A percentile compares a stretch with the other conserved stretches of the same genome.
Conservation (phyloP, 2,888 invertebrate genomes). For the Marasmarcha lunaedactyla region DNA sequence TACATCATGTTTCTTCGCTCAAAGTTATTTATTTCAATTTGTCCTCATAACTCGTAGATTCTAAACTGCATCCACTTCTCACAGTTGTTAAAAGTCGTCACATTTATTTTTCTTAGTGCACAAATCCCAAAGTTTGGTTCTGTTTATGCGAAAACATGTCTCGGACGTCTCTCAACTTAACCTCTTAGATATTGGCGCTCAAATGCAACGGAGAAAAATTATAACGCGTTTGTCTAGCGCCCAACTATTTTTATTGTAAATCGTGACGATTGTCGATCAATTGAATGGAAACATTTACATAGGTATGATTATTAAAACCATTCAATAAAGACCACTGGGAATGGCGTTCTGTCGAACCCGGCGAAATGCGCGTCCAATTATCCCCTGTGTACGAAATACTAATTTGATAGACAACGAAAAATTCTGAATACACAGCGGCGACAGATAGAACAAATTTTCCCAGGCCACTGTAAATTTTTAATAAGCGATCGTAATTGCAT, state of each 20-base stretch:
- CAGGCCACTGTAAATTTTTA: constrained; percentile 48
- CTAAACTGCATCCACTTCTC: too few species aligned
- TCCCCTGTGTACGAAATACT: background rate
- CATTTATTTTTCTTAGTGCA: too few species aligned
- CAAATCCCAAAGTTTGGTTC: background rate
- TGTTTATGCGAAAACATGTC: constrained; percentile 1
- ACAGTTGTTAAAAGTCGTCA: too few species aligned
- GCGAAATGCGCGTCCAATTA: background rate
- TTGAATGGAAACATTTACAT: too few species aligned
- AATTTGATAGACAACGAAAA: constrained; percentile 1
- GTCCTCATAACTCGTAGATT: too few species aligned
- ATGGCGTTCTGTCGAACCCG: background rate
- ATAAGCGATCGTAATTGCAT: constrained; percentile 63
- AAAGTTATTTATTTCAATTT: too few species aligned
- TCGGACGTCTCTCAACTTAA: constrained; percentile 1
- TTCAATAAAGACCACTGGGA: background rate
- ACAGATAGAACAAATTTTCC: constrained; percentile 16
- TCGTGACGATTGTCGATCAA: too few species aligned
- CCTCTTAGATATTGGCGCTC: background rate
- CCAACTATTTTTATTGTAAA: background rate
- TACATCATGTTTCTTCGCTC: too few species aligned
- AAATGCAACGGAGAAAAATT: background rate
- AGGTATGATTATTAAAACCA: too few species aligned
- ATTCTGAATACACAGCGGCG: constrained; percentile 3
- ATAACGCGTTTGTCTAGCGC: background rate